Base-by-base conservation (phyloP, 2,888 invertebrate genomes). In the Drosophila peninsularis region DNA sequence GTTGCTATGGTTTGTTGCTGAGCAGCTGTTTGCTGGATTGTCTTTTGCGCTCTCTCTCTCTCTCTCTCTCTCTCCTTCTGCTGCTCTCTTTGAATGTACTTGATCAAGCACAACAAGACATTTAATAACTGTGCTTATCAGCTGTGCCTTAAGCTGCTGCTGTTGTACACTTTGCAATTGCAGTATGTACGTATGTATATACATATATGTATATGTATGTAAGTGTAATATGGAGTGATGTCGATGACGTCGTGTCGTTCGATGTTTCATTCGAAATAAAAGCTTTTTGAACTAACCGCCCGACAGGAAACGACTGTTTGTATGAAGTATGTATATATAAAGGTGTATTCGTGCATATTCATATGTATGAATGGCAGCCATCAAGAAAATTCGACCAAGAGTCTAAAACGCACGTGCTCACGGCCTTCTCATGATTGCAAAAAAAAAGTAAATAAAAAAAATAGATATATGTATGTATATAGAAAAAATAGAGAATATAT, bases 71-170 rank as follows among this genome's bases (percentile, higher is more conserved):
- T 42, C 2, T 9, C 9, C n/a, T n/a, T n/a, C 44, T 10, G n/a
- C 47, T 13, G 19, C 58, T 55, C n/a, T 34, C 11, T 61, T 27
- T 5, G 13, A 27, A 41, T 62, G 44, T 49, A 53, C 56, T 62
- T 61, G 63, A 14, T 49, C 19, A 36, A 56, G 24, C 32, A 41
- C 19, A 54, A 57, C 52, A 50, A 50, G 27, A 52, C 66, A 27
- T 14, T 53, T 68, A 67, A 67, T 70, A 80, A 81, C 64, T 71
- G 72, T 73, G 88, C 80, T 88, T 85, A 85, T 89, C 89, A 88
- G 89, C 87, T 88, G 85, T 69, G 41, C 11, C 17, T 37, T 53
- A 37, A 75, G 79, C 70, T 72, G 89, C 83, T 88, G 89, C 72
- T 83, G 57, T 52, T 61, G 34, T 42, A 37, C 42, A 19, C 30